Evolutionary conservation across 1,140 invertebrate species (phyloP), one percentile per base, ranked within the genome.

Genomic region (Caenorhabditis briggsae): DNA sequence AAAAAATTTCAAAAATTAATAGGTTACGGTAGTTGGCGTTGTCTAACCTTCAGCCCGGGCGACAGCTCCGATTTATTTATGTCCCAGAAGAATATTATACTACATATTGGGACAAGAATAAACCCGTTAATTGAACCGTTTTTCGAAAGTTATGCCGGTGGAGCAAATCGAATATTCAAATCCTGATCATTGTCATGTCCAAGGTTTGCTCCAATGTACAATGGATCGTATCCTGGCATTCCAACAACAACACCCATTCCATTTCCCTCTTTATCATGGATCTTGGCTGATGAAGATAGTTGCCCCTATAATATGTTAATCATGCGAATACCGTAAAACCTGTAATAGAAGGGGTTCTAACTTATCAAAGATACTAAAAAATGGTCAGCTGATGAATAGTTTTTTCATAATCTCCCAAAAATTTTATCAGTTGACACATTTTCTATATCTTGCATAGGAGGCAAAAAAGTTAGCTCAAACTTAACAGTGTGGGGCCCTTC

Each of bases 201-300:
- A 2, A 86, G 43, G 8, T 58, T 46, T 2, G 85, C 85, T 83
- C 85, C 85, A 20, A 86, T 83, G 23, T 86, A 86, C 33, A 86
- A n/a, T 14, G 85, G 85, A 53, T 86, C 85, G 20, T 86, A 86
- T 33, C 85, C 85, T 18, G 85, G 85, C 65, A 86, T 83, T 48
- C 85, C 85, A 5, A 86, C 85, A 5, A 86, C 85, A 23, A 86
- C 59, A 25, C 85, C 85, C n/a, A 83, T 25, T 61, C 85, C 82
- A 53, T 86, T 82, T 16, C 85, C 85, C 25, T 78, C 85, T 61
- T 74, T 70, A 33, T 86, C 85, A 33, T 58, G 74, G 58, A 86
- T 64, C 48, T 70, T 48, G 7, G 85, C 70, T 23, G 65, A 55
- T 9, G 85, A 70, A 2, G 85, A 70, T 7, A 86, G 64, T 58